phyloP scores from a whole-genome alignment of 2,888 invertebrate species.

The Dynastes grantii region DNA sequence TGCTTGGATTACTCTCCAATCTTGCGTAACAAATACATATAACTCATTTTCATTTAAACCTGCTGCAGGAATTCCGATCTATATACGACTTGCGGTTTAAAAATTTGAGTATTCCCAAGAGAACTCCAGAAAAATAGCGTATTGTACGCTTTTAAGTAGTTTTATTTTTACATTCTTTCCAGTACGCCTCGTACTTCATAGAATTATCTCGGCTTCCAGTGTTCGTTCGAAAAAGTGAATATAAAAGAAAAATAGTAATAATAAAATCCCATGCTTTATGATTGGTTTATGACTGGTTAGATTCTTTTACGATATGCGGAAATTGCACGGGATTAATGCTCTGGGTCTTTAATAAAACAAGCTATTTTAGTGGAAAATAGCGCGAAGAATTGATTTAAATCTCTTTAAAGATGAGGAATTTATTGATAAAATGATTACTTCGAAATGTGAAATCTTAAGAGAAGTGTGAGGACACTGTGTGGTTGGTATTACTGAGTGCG shows the following conservation, averaged over 20 bases:
- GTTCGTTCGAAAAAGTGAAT: background rate
- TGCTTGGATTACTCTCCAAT: background rate
- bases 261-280: background rate
- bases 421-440: too few species aligned
- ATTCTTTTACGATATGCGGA: background rate
- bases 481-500: too few species aligned
- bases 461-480: too few species aligned
- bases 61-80: background rate
- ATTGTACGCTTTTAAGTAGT: background rate
- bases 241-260: background rate
- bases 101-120: constrained; percentile 6
- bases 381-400: too few species aligned
- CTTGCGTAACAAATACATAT: background rate
- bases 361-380: too few species aligned
- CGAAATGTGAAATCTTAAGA: too few species aligned
- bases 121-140: background rate
- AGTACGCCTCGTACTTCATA: background rate
- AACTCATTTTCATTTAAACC: constrained; percentile 9
- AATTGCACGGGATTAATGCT: background rate
- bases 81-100: background rate
- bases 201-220: background rate
- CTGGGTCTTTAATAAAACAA: too few species aligned
- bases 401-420: too few species aligned
- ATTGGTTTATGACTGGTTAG: background rate
- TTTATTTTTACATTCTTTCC: constrained; percentile 2